Evolutionary conservation across 1,140 invertebrate genomes (phyloP).

Genomic region (Coenobita brevimanus): DNA sequence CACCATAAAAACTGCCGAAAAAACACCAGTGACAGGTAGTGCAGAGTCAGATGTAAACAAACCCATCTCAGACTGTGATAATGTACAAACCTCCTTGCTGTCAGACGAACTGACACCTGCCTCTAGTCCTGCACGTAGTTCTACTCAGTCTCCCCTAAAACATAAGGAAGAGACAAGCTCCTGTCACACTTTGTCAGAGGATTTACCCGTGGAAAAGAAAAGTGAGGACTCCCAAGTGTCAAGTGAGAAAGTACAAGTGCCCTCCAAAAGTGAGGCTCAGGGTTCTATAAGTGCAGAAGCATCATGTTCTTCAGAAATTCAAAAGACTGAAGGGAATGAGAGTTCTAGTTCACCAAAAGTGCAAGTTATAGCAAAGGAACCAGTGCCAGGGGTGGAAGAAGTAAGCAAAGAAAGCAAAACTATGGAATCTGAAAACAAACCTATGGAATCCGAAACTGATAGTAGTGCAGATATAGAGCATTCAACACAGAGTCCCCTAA

Average conservation of each 20-base stretch:
- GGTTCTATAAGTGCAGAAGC: conserved; percentile 22
- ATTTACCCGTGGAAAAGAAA: conserved; percentile 23
- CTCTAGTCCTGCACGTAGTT: conserved; percentile 58
- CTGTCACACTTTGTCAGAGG: conserved; percentile 37
- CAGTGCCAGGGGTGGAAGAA: too few species aligned
- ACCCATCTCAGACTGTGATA: conserved; percentile 55
- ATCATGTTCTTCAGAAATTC: not conserved
- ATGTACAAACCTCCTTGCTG: conserved; percentile 51
- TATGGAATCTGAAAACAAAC: not conserved
- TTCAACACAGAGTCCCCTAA: too few species aligned
- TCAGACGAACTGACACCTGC: conserved; percentile 32
- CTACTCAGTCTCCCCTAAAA: conserved; percentile 47
- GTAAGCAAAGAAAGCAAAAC: not conserved
- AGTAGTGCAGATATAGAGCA: not conserved
- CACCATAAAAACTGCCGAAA: conserved; percentile 2
- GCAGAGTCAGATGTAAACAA: conserved; percentile 22
- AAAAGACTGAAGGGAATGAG: not conserved
- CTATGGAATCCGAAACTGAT: not conserved
- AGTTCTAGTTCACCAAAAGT: conserved; percentile 4
- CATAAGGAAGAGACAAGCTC: conserved; percentile 10
- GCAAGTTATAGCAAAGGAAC: not conserved
- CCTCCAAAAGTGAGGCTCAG: conserved; percentile 5
- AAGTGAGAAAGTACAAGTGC: conserved; percentile 49
- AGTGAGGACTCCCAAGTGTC: conserved; percentile 31
- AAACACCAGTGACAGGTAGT: conserved; percentile 34